These are phyloP conservation scores for Anas platyrhynchos DNA, from an alignment of 2,113 vertebrate genomes.

Conservation along the genomic window DNA sequence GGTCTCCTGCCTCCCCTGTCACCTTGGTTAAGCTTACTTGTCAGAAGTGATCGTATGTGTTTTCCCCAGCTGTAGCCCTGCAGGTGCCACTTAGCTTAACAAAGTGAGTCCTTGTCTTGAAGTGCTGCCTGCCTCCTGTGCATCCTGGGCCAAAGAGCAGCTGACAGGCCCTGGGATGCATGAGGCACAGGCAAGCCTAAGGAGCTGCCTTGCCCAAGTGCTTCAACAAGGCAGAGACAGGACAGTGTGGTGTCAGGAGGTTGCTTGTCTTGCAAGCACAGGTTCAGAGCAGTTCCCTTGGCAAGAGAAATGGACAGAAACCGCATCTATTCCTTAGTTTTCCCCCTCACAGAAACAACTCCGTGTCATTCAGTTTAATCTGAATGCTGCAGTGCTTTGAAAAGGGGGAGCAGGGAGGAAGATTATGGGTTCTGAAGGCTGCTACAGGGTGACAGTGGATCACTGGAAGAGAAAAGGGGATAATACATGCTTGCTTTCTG, in stretches of 20 bases:
- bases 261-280: background rate
- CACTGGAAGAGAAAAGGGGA: background rate
- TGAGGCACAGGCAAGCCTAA: background rate
- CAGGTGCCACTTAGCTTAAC: conserved; percentile 34
- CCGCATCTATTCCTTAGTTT: background rate
- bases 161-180: background rate
- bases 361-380: background rate
- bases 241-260: accelerated
- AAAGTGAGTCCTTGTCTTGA: background rate
- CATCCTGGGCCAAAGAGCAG: background rate
- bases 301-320: background rate
- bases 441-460: background rate
- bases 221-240: background rate
- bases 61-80: conserved; percentile 24
- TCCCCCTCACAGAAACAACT: background rate
- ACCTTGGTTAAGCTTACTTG: background rate
- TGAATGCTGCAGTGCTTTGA: background rate
- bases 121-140: background rate
- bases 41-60: background rate
- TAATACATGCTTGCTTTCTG: background rate
- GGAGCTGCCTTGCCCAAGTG: background rate
- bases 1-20: background rate
- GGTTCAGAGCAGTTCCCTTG: background rate
- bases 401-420: background rate
- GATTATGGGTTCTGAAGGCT: background rate